phyloP scores from a whole-genome alignment of 1,140 invertebrate species.

The Camponotus floridanus region DNA sequence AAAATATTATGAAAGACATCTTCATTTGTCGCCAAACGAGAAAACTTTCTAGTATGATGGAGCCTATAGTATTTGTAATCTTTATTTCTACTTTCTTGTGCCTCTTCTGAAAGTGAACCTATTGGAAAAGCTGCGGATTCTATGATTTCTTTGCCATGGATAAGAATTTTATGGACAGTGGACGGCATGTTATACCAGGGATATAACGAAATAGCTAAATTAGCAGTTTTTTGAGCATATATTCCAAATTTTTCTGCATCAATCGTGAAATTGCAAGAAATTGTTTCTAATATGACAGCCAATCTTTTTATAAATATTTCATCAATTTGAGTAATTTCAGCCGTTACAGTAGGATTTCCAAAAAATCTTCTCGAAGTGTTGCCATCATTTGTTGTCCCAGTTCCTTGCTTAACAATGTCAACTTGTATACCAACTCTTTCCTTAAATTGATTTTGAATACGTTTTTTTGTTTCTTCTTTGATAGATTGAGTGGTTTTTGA shows the following conservation, averaged over 20 bases:
- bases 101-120: slow-evolving; percentile 2
- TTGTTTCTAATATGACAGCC: slow-evolving; percentile 18
- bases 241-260: neutral
- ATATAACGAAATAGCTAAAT: neutral
- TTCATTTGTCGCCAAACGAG: slow-evolving; percentile 9
- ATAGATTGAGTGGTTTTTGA: neutral
- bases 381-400: slow-evolving; percentile 2
- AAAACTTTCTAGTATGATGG: neutral
- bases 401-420: slow-evolving; percentile 26
- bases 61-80: slow-evolving; percentile 11
- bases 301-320: slow-evolving; percentile 1
- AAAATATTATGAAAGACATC: slow-evolving; percentile 12
- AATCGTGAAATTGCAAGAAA: neutral
- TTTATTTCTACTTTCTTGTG: slow-evolving; percentile 3
- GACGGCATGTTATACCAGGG: slow-evolving; percentile 6
- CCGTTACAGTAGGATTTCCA: slow-evolving; percentile 22
- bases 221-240: neutral
- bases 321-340: slow-evolving; percentile 28
- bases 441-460: slow-evolving; percentile 15
- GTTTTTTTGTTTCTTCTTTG: slow-evolving; percentile 23
- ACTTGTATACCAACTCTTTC: slow-evolving; percentile 7
- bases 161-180: neutral
- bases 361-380: slow-evolving; percentile 28
- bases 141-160: slow-evolving; percentile 2
- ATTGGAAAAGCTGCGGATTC: neutral